A percentile compares a stretch with the other conserved stretches of the same genome.
Conservation (phyloP, 2,113 vertebrate genomes). For the Rhodinocichla rosea region DNA sequence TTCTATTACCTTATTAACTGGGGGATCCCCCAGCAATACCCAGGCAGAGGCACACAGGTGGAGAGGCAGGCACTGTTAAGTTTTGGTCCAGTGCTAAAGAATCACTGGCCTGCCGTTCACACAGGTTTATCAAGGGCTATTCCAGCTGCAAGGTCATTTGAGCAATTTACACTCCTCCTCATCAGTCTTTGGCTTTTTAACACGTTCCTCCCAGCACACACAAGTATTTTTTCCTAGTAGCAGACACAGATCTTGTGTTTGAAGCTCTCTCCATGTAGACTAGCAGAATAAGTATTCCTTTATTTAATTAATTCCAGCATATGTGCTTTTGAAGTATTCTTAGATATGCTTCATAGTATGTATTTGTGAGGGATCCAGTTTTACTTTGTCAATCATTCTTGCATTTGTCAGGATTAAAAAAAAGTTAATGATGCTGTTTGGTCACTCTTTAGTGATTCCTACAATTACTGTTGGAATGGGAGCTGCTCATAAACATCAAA, state of each 20-base stretch:
- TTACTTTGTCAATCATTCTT: not conserved
- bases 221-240: not conserved
- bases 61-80: not conserved
- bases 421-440: not conserved
- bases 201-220: not conserved
- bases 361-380: not conserved
- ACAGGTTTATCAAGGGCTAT: not conserved
- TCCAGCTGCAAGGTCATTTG: not conserved
- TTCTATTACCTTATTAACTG: not conserved
- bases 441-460: not conserved
- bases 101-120: not conserved
- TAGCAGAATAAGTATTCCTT: not conserved
- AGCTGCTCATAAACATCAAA: not conserved
- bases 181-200: not conserved
- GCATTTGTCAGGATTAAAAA: not conserved
- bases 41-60: not conserved
- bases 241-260: not conserved
- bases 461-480: not conserved
- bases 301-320: not conserved
- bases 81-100: not conserved
- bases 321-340: not conserved
- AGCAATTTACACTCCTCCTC: rapidly evolving
- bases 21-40: not conserved
- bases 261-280: not conserved
- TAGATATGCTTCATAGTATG: not conserved